phyloP scores from a whole-genome alignment of 1,140 invertebrate genomes.

The Drosophila serrata region DNA sequence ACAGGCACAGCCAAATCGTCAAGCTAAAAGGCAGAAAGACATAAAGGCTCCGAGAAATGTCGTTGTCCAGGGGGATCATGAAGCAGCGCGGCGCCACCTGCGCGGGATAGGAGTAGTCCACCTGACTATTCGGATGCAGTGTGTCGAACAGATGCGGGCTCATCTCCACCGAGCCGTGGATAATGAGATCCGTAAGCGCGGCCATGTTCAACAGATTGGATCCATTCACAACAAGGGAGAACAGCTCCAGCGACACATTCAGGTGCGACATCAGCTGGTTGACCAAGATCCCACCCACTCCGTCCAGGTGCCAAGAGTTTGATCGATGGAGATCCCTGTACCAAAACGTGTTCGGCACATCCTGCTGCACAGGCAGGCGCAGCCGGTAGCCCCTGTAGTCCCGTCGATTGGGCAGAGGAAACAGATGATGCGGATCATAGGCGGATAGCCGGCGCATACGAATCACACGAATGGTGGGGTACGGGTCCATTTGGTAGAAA shows the following conservation, averaged over 20 bases:
- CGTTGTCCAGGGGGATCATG: slow-evolving; percentile 51
- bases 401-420: slow-evolving; percentile 19
- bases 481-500: slow-evolving; percentile 70
- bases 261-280: slow-evolving; percentile 51
- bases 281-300: slow-evolving; percentile 53
- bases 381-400: slow-evolving; percentile 60
- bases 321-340: slow-evolving; percentile 6
- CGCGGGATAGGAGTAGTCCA: slow-evolving; percentile 68
- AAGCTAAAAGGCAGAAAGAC: slow-evolving; percentile 42
- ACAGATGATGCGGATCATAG: slow-evolving; percentile 30
- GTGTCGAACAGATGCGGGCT: slow-evolving; percentile 67
- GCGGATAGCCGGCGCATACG: slow-evolving; percentile 13
- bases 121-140: slow-evolving; percentile 5
- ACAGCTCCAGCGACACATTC: slow-evolving; percentile 56
- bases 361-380: slow-evolving; percentile 59
- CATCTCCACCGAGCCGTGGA: slow-evolving; percentile 30
- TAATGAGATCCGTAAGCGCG: slow-evolving; percentile 27
- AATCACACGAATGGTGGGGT: slow-evolving; percentile 48
- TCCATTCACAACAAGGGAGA: slow-evolving; percentile 46
- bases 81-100: slow-evolving; percentile 52
- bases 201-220: slow-evolving; percentile 52
- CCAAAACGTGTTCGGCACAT: slow-evolving; percentile 70
- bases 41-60: slow-evolving; percentile 42
- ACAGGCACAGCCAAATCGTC: slow-evolving; percentile 38
- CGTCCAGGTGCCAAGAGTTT: slow-evolving; percentile 29